phyloP scores from a whole-genome alignment of 2,113 vertebrate species.

The Pleuronectes platessa region DNA sequence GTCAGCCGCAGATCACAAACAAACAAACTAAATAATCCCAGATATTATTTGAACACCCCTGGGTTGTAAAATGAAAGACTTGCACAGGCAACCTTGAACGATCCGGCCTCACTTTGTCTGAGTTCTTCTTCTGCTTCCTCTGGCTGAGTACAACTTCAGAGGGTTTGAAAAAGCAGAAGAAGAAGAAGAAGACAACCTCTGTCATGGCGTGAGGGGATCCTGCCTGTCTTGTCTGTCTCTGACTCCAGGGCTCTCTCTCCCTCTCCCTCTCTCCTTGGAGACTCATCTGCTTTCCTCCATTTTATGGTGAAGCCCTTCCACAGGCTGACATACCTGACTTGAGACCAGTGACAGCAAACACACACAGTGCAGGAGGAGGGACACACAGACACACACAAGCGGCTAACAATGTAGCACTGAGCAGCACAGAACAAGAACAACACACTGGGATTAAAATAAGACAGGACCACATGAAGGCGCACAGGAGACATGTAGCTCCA shows the following conservation, averaged over 20 bases:
- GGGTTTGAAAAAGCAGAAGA: slow-evolving; percentile 22
- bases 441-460: slow-evolving; percentile 15
- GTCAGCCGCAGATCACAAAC: not conserved
- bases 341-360: slow-evolving; percentile 85
- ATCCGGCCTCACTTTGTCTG: slow-evolving; percentile 49
- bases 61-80: not conserved
- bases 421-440: slow-evolving; percentile 29
- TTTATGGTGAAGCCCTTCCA: slow-evolving; percentile 93
- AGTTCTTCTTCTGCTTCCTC: slow-evolving; percentile 69
- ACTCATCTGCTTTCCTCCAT: slow-evolving; percentile 94
- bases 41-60: not conserved
- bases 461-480: not conserved
- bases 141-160: not conserved
- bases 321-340: slow-evolving; percentile 91
- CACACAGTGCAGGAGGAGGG: slow-evolving; percentile 2
- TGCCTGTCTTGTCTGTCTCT: slow-evolving; percentile 61
- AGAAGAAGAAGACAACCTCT: slow-evolving; percentile 75
- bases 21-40: not conserved
- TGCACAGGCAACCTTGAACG: slow-evolving; percentile 57
- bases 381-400: not conserved
- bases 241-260: slow-evolving; percentile 81
- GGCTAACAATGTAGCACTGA: slow-evolving; percentile 32
- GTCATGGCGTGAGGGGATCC: slow-evolving; percentile 76
- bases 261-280: slow-evolving; percentile 76
- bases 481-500: slow-evolving; percentile 48